Evolutionary conservation across 2,888 invertebrate genomes (phyloP).

Genomic region (Diarsia dahlii): DNA sequence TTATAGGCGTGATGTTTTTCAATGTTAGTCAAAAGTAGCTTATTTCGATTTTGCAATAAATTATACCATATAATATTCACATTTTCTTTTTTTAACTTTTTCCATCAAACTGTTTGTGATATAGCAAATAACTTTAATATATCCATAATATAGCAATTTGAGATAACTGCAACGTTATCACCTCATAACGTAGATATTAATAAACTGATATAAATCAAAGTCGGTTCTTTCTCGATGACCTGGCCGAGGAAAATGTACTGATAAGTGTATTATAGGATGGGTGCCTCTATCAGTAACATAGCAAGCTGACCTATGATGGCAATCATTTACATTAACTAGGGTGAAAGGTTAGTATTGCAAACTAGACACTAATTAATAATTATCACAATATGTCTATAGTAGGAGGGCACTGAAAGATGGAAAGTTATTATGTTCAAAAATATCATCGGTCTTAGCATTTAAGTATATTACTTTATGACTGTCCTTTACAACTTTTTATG

Average conservation of each 20-base stretch:
- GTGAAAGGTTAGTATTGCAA: constrained; percentile 35
- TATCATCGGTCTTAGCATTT: neutral
- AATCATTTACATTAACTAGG: constrained; percentile 6
- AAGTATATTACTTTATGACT: neutral
- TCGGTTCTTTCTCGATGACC: constrained; percentile 41
- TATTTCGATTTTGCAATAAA: neutral
- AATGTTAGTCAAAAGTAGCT: neutral
- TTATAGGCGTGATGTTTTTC: neutral
- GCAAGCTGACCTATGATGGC: neutral
- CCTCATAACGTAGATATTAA: constrained; percentile 38
- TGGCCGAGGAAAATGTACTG: constrained; percentile 30
- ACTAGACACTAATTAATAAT: constrained; percentile 4
- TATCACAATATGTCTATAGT: neutral
- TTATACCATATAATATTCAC: neutral
- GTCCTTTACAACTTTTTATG: no score
- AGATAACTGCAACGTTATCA: constrained; percentile 45
- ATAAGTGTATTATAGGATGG: constrained; percentile 11
- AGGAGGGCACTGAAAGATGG: neutral
- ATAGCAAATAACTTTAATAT: constrained; percentile 3
- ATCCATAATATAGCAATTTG: constrained; percentile 30
- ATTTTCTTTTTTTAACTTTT: neutral
- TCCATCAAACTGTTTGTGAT: neutral
- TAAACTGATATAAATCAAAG: constrained; percentile 50
- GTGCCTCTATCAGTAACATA: constrained; percentile 10
- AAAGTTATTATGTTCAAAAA: neutral